Base-by-base conservation (phyloP, 35 echinoderm and acorn worm genomes). In the Ophiothrix spiculata region DNA sequence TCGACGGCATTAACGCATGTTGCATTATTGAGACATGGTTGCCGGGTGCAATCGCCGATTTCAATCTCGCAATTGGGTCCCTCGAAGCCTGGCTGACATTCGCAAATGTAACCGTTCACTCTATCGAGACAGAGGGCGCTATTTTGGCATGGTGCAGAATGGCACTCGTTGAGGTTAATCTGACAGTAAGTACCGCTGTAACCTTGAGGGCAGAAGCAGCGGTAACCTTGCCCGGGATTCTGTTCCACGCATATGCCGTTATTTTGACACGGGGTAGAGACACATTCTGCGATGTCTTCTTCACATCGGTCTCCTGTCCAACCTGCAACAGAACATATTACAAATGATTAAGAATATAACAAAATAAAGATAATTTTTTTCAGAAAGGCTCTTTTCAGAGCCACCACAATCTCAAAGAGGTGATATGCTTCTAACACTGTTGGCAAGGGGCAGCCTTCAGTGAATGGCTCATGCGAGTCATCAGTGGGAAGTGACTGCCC, bases 21-120 rank as follows among this genome's bases (percentile, higher is more conserved):
- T 14, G 77, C 94, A 86, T 56, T 78, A 60, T 97, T 93, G 14
- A 87, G 34, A 37, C 94, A 97, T 0, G 87, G 91, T 42, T 84
- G 31, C 14, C 40, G 39, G 21, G 37, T 42, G 46, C 95, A 97
- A 37, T 91, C 88, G 46, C 91, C 29, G 32, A 89, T 64, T 21
- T 88, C 64, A 14, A 79, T 56, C 84, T 92, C 85, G 63, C 95
- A 97, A 6, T 15, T 84, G 34, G n/a, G 25, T 15, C 95, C 95
- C n/a, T n/a, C 56, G 46, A 82, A 93, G 31, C 91, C 95, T 10
- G 69, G 16, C 11, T 10, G 80, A 31, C 95, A 97, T 33, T 84
- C 75, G 82, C 95, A 97, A 60, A 78, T 81, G 41, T 77, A 97
- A n/a, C 77, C 74, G 40, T 87, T 81, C 1, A 77, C 73, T 3